Conservation (phyloP, 2,888 invertebrate species). For the Drosophila affinis region DNA sequence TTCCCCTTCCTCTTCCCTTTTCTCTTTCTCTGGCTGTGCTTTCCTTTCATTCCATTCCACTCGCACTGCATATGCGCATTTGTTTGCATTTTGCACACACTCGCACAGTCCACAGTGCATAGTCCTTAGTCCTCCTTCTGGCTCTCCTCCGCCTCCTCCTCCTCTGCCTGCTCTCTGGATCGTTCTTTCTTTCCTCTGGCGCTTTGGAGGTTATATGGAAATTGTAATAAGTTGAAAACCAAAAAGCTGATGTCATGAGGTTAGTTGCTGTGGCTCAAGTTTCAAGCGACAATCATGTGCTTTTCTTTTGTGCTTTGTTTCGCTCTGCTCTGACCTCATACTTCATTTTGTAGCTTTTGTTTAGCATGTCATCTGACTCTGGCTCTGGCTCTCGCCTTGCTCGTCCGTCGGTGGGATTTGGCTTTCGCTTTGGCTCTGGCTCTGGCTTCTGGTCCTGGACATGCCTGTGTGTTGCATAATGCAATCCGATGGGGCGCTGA, state of each 20-base stretch:
- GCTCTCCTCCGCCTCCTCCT: background rate
- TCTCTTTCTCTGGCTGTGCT: slow-evolving; percentile 23
- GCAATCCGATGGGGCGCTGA: slow-evolving; percentile 55
- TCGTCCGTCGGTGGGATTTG: background rate
- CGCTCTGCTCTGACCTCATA: slow-evolving; percentile 72
- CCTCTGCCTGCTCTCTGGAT: background rate
- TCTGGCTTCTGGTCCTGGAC: slow-evolving; percentile 15
- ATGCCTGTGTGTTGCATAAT: slow-evolving; percentile 62
- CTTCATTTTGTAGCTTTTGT: slow-evolving; percentile 79
- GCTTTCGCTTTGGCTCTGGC: slow-evolving; percentile 7
- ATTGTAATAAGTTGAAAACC: slow-evolving; percentile 80
- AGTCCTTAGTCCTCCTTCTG: background rate
- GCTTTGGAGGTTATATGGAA: slow-evolving; percentile 74
- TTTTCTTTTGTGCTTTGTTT: slow-evolving; percentile 59
- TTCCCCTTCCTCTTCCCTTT: slow-evolving; percentile 18
- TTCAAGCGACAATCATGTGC: slow-evolving; percentile 80
- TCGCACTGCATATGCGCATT: slow-evolving; percentile 72
- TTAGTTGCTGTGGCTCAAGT: slow-evolving; percentile 79
- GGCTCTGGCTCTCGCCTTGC: slow-evolving; percentile 8
- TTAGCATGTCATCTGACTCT: slow-evolving; percentile 63
- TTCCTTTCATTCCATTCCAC: slow-evolving; percentile 37
- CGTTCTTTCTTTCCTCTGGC: slow-evolving; percentile 37
- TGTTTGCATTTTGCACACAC: slow-evolving; percentile 61
- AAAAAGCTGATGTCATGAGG: slow-evolving; percentile 80
- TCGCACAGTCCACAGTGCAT: slow-evolving; percentile 5